Base-by-base conservation (phyloP, 2,888 invertebrate species). In the Eustalomyia histrio region DNA sequence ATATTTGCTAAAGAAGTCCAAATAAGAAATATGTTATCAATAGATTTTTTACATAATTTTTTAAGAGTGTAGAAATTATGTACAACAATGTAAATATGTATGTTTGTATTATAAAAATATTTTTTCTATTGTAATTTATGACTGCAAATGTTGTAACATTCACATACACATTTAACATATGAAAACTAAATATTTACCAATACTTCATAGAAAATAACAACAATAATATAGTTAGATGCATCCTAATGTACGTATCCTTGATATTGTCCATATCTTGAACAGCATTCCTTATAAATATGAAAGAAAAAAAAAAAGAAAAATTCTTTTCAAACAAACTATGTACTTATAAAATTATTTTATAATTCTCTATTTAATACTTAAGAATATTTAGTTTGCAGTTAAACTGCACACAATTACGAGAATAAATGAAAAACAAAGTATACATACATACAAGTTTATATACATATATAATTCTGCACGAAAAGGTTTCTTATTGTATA, bases 331-430 rank as follows among this genome's bases (percentile, higher is more conserved):
- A 21, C 21, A 24, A 50, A 50, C 21, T 47, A 47, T n/a, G 24
- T 18, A 63, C 57, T 67, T 61, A 67, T 67, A 55, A 60, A 72
- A 72, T 78, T 72, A 67, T 67, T 72, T 72, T 72, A 55, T 72
- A 72, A 61, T 72, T 61, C 64, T 72, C 55, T 61, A 35, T 61
- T 55, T 72, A 78, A 72, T 71, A 72, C 35, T 55, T 57, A 72
- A 53, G 33, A 12, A 67, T 72, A 78, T 47, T 68, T 33, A 57
- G 17, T 43, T 57, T 47, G 29, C 17, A 18, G 47, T 61, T n/a
- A 14, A 47, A 47, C 43, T 47, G 7, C 29, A 68, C 6, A 39
- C 21, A 39, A 12, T 16, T 24, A 5, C 1, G 33, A 29, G 7
- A 4, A 29, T 6, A 29, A 6, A 24, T 24, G 29, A 72, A 61